Evolutionary conservation across 2,888 invertebrate species (phyloP).

Genomic region (Thecocarcelia acutangulata): DNA sequence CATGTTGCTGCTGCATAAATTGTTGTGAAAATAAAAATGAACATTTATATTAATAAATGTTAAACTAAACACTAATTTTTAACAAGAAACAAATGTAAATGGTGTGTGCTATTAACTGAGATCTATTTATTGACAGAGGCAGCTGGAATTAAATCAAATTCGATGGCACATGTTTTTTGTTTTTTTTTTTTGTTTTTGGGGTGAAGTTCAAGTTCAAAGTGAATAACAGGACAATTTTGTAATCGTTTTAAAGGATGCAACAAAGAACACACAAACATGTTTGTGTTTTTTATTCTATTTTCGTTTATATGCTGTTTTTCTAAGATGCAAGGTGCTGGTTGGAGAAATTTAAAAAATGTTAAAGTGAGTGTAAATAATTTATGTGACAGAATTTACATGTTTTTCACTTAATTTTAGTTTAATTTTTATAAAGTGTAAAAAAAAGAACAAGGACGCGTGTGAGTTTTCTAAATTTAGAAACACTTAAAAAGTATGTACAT

Average conservation of each 20-base stretch:
- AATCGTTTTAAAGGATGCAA: constrained; percentile 51
- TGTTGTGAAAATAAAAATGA: constrained; percentile 33
- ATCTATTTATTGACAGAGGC: constrained; percentile 21
- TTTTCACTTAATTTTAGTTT: constrained; percentile 77
- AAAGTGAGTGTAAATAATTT: constrained; percentile 72
- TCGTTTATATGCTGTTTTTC: constrained; percentile 18
- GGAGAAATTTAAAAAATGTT: constrained; percentile 22
- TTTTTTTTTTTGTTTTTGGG: constrained; percentile 32
- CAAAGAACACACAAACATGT: not conserved
- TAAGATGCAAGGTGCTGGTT: constrained; percentile 57
- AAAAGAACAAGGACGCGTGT: constrained; percentile 2
- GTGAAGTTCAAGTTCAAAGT: constrained; percentile 60
- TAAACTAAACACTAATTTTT: constrained; percentile 70
- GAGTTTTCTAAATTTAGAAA: not conserved
- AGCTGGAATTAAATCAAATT: constrained; percentile 48
- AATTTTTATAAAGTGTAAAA: constrained; percentile 75
- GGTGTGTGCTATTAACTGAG: constrained; percentile 38
- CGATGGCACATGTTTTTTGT: constrained; percentile 55
- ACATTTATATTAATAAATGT: constrained; percentile 68
- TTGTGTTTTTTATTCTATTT: constrained; percentile 35
- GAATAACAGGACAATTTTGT: constrained; percentile 46
- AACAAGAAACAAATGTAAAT: constrained; percentile 70
- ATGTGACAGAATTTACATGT: constrained; percentile 78
- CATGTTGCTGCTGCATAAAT: constrained; percentile 53
- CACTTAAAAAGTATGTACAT: not conserved